A percentile compares a stretch with the other conserved stretches of the same genome.
Conservation (phyloP, 2,113 vertebrate species). For the Crotalus viridis region DNA sequence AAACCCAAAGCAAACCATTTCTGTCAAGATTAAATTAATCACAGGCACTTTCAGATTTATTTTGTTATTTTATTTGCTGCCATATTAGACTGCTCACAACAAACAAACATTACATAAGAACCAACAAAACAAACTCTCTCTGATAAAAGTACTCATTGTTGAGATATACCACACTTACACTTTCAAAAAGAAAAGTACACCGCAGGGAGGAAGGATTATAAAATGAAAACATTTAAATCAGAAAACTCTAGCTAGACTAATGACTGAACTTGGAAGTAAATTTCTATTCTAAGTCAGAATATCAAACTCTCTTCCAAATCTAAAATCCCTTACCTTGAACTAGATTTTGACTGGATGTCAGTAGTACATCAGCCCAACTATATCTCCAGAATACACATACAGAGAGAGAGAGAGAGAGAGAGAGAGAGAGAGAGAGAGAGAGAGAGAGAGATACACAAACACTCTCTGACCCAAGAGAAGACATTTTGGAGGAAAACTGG, state of each 20-base stretch:
- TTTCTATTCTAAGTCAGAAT: background rate
- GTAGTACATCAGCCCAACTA: background rate
- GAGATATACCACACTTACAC: background rate
- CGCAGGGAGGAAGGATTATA: background rate
- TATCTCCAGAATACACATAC: background rate
- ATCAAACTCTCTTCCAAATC: background rate
- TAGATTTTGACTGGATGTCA: background rate
- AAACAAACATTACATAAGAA: background rate
- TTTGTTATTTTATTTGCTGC: background rate
- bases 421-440: too few species aligned
- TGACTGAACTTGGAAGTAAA: background rate
- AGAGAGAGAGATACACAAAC: background rate
- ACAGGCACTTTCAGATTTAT: background rate
- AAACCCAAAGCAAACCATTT: slow-evolving; percentile 16
- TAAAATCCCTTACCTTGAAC: background rate
- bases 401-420: background rate
- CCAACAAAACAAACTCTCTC: background rate
- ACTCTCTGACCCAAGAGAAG: background rate
- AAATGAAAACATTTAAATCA: background rate
- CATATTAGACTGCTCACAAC: background rate
- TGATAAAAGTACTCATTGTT: background rate
- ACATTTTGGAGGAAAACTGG: background rate
- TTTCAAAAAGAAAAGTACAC: background rate
- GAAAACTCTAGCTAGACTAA: background rate
- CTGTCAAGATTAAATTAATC: slow-evolving; percentile 19